Base-by-base conservation (phyloP, 2,113 vertebrate species). In the Nothobranchius furzeri region DNA sequence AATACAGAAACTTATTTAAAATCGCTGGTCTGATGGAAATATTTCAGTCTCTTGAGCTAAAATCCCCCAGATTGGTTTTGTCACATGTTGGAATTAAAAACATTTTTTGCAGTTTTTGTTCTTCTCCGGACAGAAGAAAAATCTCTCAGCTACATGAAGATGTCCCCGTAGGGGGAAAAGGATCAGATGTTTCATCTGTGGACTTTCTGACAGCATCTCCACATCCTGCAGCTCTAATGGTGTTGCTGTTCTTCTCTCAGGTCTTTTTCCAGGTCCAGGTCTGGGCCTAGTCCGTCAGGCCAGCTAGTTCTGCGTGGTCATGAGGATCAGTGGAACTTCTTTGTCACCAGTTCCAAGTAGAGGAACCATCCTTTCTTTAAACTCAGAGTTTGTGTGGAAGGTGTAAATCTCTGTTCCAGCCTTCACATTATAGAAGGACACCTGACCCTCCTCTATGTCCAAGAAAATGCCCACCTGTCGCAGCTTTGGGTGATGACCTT, bases 261-360 rank as follows among this genome's bases (percentile, higher is more conserved):
- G 0, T 24, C 64, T 9, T n/a, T n/a, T 17, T 6, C 25, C 15
- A 7, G 24, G 8, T 24, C 12, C 15, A 20, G 36, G 20, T 14
- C 46, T 30, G 35, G 57, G 14, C 13, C 13, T 3, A 12, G 46
- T n/a, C 25, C 53, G 14, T 83, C 48, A 82, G 51, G 37, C 68
- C 52, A 49, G 50, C 3, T 78, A 76, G 6, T 70, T 20, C 68
- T 83, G 82, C 0, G 65, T 37, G 9, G 76, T 84, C 46, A 81
- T 50, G 10, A 93, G 78, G 20, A 93, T 70, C 42, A 94, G 85
- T 0, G 92, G 91, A 0, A 91, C 79, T 1, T 94, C 93, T 15
- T 89, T 93, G 79, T 94, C 93, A 1, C 85, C 88, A 0, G 91
- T 94, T 0, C 92, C 91, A 13, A 94, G 69, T 73, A 94, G 72